A percentile compares a stretch with the other conserved stretches of the same genome.
Conservation (phyloP, 2,797 vertebrate species). For the Sparidentex hasta region DNA sequence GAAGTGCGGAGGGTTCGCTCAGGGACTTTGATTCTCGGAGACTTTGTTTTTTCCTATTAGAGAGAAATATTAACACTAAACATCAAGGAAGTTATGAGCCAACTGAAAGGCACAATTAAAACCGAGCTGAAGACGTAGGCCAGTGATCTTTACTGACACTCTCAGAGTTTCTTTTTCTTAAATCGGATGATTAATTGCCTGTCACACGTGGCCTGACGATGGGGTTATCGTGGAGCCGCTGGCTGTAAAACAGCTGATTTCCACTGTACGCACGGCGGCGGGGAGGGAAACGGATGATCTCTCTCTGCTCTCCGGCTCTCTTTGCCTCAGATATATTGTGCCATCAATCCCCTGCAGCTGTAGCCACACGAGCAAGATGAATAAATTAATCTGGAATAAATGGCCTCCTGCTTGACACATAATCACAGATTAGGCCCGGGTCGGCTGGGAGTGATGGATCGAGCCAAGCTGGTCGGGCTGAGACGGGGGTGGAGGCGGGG, state of each 20-base stretch:
- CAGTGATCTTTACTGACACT: constrained; percentile 50
- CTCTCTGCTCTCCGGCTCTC: constrained; percentile 53
- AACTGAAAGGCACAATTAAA: constrained; percentile 60
- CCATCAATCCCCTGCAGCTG: constrained; percentile 76
- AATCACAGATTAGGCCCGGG: constrained; percentile 80
- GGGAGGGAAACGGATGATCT: constrained; percentile 53
- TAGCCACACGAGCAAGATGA: constrained; percentile 71
- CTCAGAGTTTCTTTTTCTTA: constrained; percentile 50
- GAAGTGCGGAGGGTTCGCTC: constrained; percentile 28
- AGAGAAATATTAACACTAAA: constrained; percentile 57
- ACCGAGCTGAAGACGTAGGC: constrained; percentile 51
- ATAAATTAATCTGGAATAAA: constrained; percentile 84
- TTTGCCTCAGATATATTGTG: constrained; percentile 72
- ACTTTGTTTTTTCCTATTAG: constrained; percentile 51
- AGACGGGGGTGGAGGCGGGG: background rate
- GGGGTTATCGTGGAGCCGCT: constrained; percentile 20
- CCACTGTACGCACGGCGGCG: constrained; percentile 28
- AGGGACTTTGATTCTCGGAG: constrained; percentile 60
- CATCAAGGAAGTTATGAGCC: constrained; percentile 58
- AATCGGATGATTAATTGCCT: constrained; percentile 72
- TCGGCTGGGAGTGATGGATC: constrained; percentile 61
- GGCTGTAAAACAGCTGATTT: constrained; percentile 57
- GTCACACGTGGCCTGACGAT: constrained; percentile 32
- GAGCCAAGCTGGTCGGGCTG: constrained; percentile 29
- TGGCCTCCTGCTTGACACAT: constrained; percentile 79